Evolutionary conservation across 2,113 vertebrate genomes (phyloP), one percentile per base, ranked within the genome.

Genomic region (Pseudolaguvia tuberculata): DNA sequence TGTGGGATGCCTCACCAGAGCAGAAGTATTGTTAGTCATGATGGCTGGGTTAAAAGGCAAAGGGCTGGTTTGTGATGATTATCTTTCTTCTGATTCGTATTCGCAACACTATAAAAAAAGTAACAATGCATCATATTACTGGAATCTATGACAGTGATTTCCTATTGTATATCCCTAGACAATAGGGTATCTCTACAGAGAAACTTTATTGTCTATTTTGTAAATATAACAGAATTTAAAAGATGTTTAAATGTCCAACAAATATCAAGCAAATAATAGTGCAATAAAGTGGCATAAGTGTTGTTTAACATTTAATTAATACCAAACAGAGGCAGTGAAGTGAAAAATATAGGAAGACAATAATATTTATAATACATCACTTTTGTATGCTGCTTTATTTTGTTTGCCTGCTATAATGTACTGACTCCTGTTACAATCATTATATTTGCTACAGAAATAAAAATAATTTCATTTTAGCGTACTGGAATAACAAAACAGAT

Each of bases 1-100:
- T 0, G 90, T 85, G 23, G 70, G 73, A 70, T 87, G 84, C 21
- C 14, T 29, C 10, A 7, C 10, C n/a, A 45, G n/a, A 35, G 31
- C 20, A 51, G 57, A 62, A 14, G 9, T 17, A 47, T 75, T 80
- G 45, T 53, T 39, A 73, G 45, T 66, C 76, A 70, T 77, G 76
- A 14, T 62, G 57, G 56, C 2, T 31, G 0, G 20, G 82, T 84
- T 77, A 88, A 81, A 10, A 31, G 20, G 18, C 13, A 51, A 59
- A 11, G 15, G 17, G 10, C n/a, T 27, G 59, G 20, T 3, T 52
- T 3, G 10, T 45, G 27, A 50, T 31, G 66, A 70, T 13, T 27
- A 29, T 29, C 29, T 20, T 70, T 70, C 56, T 21, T 56, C 15
- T 55, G 42, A 29, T 76, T 42, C 70, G 11, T 8, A 7, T 70